phyloP scores from a whole-genome alignment of 2,113 vertebrate species.

The Cyprinodon brontotheroides region DNA sequence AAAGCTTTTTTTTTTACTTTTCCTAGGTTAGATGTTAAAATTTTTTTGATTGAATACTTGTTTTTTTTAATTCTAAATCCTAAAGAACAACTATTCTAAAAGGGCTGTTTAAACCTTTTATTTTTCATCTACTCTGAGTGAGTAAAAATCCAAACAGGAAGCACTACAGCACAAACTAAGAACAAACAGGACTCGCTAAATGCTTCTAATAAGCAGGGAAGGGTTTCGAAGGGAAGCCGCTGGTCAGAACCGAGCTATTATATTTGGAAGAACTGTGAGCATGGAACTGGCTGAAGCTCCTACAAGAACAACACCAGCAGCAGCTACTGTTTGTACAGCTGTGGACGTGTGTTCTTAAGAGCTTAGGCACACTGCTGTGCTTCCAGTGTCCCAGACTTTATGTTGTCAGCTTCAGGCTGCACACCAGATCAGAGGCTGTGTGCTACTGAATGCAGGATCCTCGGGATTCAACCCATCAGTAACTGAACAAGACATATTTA shows the following conservation, averaged over 20 bases:
- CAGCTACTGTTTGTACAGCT: slow-evolving; percentile 75
- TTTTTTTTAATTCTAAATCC: neutral
- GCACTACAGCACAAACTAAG: neutral
- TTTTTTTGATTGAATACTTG: neutral
- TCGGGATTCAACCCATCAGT: slow-evolving; percentile 3
- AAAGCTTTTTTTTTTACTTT: no score
- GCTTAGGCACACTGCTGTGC: slow-evolving; percentile 50
- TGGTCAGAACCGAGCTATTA: slow-evolving; percentile 38
- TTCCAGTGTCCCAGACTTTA: slow-evolving; percentile 32
- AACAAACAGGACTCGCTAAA: slow-evolving; percentile 27
- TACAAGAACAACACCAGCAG: neutral
- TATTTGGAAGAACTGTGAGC: slow-evolving; percentile 29
- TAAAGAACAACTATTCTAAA: neutral
- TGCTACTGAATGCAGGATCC: neutral
- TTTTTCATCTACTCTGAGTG: neutral
- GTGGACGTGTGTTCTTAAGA: slow-evolving; percentile 63
- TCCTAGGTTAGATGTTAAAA: no score
- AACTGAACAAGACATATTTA: no score
- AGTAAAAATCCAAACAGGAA: neutral
- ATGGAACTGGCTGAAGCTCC: neutral
- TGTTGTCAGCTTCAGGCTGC: slow-evolving; percentile 19
- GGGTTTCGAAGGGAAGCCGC: slow-evolving; percentile 16
- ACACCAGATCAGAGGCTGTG: slow-evolving; percentile 4
- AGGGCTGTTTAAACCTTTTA: neutral
- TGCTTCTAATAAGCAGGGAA: slow-evolving; percentile 26